Conservation (phyloP, 2,888 invertebrate species). For the Junonia oenone region DNA sequence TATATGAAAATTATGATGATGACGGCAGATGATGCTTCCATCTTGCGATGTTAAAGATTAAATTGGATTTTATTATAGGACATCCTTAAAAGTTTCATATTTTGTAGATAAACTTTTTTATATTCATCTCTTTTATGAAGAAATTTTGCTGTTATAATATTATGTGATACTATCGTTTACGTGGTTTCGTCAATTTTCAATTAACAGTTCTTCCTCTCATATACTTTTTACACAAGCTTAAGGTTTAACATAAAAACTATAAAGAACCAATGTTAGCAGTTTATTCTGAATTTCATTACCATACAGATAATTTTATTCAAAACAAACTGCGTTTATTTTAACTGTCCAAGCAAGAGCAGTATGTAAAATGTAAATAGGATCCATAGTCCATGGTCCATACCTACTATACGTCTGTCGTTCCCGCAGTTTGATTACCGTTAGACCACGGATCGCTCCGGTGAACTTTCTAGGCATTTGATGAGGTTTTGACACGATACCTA, state of each 20-base stretch:
- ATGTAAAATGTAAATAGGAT: slow-evolving; percentile 21
- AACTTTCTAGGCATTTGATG: slow-evolving; percentile 57
- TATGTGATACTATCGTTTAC: no score
- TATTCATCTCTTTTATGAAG: no score
- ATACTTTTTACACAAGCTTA: not conserved
- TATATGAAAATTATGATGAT: slow-evolving; percentile 25
- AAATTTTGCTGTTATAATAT: no score
- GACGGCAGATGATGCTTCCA: slow-evolving; percentile 26
- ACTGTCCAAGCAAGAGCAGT: slow-evolving; percentile 15
- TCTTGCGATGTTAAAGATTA: not conserved
- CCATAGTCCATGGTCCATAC: slow-evolving; percentile 12
- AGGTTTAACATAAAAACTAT: not conserved
- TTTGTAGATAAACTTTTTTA: no score
- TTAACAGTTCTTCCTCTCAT: not conserved
- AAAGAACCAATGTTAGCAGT: not conserved
- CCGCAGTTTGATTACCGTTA: slow-evolving; percentile 61
- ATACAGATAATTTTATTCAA: not conserved
- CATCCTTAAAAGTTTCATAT: no score
- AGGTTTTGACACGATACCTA: slow-evolving; percentile 38
- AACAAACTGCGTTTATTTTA: slow-evolving; percentile 6
- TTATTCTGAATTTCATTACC: no score
- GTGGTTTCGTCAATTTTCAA: not conserved
- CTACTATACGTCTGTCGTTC: slow-evolving; percentile 32
- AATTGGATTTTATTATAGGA: no score
- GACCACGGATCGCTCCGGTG: slow-evolving; percentile 47